phyloP scores from a whole-genome alignment of 2,888 invertebrate genomes.

The Sepiola atlantica region DNA sequence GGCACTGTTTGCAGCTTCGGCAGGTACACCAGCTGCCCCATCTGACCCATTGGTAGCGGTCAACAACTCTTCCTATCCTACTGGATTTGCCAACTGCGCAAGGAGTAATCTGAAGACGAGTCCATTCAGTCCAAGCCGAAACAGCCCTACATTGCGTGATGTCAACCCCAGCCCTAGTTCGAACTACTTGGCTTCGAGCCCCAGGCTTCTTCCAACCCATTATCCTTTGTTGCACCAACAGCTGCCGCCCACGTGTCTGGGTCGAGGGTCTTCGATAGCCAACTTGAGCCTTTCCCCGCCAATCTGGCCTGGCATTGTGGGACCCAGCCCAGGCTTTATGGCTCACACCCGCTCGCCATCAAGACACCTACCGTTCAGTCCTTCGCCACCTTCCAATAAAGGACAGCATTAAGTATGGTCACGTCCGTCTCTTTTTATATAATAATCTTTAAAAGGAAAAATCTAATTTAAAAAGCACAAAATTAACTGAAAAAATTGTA shows the following conservation, averaged over 20 bases:
- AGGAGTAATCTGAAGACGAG: neutral
- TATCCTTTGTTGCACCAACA: constrained; percentile 39
- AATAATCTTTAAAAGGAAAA: too few species aligned
- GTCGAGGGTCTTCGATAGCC: neutral
- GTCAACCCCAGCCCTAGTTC: neutral
- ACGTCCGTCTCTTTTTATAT: neutral
- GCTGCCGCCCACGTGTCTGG: neutral
- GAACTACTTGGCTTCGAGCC: neutral
- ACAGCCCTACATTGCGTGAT: constrained; percentile 32
- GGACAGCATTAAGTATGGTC: neutral
- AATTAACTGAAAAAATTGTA: too few species aligned
- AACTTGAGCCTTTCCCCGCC: neutral
- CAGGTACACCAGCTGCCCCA: neutral
- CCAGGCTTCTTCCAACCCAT: neutral
- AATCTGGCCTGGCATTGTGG: neutral
- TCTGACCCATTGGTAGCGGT: constrained; percentile 24
- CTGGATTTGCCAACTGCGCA: neutral
- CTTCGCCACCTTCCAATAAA: neutral
- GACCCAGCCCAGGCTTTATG: neutral
- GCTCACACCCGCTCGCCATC: neutral
- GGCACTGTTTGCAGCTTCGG: constrained; percentile 38
- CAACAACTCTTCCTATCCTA: neutral
- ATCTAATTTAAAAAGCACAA: too few species aligned
- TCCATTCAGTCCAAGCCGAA: neutral
- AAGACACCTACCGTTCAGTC: neutral